Percentiles rank a stretch among this genome's conserved stretches.
Evolutionary conservation across 2,888 invertebrate genomes (phyloP).

Genomic region (Platerodrilus igneus): DNA sequence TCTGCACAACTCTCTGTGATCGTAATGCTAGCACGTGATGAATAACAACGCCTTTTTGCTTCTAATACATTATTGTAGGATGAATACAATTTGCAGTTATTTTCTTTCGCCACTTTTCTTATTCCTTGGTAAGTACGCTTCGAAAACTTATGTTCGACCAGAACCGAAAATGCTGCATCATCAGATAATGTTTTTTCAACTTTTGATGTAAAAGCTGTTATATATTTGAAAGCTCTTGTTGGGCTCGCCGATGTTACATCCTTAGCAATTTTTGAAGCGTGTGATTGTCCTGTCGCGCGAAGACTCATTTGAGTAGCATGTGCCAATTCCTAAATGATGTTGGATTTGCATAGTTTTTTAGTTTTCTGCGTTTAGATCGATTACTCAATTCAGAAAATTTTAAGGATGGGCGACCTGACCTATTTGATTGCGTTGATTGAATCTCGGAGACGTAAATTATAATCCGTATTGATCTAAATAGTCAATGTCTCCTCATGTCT

Average conservation of each 20-base stretch:
- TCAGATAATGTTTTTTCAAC: slow-evolving; percentile 1
- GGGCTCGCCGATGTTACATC: slow-evolving; percentile 1
- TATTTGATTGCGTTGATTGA: too few species aligned
- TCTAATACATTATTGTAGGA: slow-evolving; percentile 8
- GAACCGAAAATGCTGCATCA: slow-evolving; percentile 4
- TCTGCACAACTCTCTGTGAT: slow-evolving; percentile 16
- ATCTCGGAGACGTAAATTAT: too few species aligned
- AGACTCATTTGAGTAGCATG: background rate
- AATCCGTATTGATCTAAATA: background rate
- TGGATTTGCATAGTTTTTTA: too few species aligned
- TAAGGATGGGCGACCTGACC: too few species aligned
- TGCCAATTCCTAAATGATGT: too few species aligned
- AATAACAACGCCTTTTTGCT: slow-evolving; percentile 21
- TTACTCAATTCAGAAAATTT: too few species aligned
- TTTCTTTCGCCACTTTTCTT: background rate
- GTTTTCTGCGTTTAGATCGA: too few species aligned
- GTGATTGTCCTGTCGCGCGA: background rate
- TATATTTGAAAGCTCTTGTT: background rate
- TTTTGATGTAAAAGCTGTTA: slow-evolving; percentile 2
- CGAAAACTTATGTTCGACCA: background rate
- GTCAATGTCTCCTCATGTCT: too few species aligned
- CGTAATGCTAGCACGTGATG: slow-evolving; percentile 1
- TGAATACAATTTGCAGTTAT: slow-evolving; percentile 2
- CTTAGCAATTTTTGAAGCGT: background rate
- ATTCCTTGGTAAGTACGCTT: background rate